Evolutionary conservation across 2,888 invertebrate genomes (phyloP).

Genomic region (Drosophila rellima): DNA sequence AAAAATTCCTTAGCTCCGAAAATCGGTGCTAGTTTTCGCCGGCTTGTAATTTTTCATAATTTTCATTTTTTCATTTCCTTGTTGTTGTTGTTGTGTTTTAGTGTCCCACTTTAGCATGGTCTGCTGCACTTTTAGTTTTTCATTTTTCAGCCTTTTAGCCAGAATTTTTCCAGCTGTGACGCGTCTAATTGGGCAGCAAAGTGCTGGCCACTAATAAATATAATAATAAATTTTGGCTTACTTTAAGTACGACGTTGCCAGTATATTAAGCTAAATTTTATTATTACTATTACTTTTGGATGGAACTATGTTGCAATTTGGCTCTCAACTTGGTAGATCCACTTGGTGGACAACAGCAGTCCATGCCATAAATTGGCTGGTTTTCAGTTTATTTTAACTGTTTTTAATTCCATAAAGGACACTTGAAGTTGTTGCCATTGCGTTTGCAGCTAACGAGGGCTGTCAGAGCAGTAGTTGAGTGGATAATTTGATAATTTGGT

Average conservation of each 20-base stretch:
- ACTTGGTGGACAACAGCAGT: slow-evolving; percentile 23
- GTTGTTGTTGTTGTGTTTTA: slow-evolving; percentile 9
- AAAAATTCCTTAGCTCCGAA: slow-evolving; percentile 18
- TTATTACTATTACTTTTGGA: slow-evolving; percentile 29
- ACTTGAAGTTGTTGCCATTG: slow-evolving; percentile 23
- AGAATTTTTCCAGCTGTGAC: slow-evolving; percentile 49
- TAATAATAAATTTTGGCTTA: slow-evolving; percentile 53
- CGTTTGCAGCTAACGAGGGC: slow-evolving; percentile 9
- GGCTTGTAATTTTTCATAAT: slow-evolving; percentile 40
- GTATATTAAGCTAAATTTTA: slow-evolving; percentile 24
- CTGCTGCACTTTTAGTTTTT: slow-evolving; percentile 52
- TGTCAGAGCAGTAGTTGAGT: background rate
- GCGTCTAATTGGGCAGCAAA: slow-evolving; percentile 70
- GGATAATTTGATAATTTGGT: background rate
- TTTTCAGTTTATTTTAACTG: slow-evolving; percentile 28
- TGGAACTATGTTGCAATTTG: slow-evolving; percentile 44
- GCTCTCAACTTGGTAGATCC: slow-evolving; percentile 15
- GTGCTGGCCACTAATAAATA: slow-evolving; percentile 60
- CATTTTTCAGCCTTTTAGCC: slow-evolving; percentile 33
- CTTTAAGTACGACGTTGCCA: slow-evolving; percentile 37
- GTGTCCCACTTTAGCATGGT: slow-evolving; percentile 55
- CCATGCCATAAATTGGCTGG: slow-evolving; percentile 26
- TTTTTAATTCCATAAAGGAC: slow-evolving; percentile 23
- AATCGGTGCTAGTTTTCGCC: slow-evolving; percentile 36
- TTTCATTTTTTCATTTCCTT: background rate